These are phyloP conservation scores for Corbicula japonica DNA, from an alignment of 2,888 invertebrate genomes.

Conservation along the genomic window DNA sequence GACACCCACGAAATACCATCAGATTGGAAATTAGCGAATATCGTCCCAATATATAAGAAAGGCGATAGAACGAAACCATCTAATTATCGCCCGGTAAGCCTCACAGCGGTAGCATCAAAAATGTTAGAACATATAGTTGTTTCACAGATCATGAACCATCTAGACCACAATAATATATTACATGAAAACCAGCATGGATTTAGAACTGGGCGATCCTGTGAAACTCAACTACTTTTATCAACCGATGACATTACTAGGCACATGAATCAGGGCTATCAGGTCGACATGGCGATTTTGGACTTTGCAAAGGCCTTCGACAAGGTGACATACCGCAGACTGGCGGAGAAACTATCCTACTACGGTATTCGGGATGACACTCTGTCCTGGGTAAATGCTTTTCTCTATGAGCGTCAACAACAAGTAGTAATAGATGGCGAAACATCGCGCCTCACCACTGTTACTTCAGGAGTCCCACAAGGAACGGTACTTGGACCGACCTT, in stretches of 20 bases:
- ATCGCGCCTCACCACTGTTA: neutral
- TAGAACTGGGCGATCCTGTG: slow-evolving; percentile 14
- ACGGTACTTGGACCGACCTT: slow-evolving; percentile 26
- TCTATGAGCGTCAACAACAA: slow-evolving; percentile 4
- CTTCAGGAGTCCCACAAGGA: slow-evolving; percentile 20
- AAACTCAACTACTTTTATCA: slow-evolving; percentile 58
- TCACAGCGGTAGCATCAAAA: slow-evolving; percentile 45
- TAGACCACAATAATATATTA: slow-evolving; percentile 42
- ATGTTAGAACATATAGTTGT: slow-evolving; percentile 52
- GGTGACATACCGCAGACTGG: neutral
- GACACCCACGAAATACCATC: slow-evolving; percentile 32
- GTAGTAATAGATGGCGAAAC: slow-evolving; percentile 12
- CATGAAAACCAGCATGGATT: slow-evolving; percentile 51
- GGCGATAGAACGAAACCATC: slow-evolving; percentile 37
- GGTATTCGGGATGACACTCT: slow-evolving; percentile 7
- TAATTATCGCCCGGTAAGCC: slow-evolving; percentile 39
- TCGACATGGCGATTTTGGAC: slow-evolving; percentile 42
- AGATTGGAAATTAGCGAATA: slow-evolving; percentile 42
- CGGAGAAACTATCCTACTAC: neutral
- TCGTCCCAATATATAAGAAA: slow-evolving; percentile 36
- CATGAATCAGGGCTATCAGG: slow-evolving; percentile 39
- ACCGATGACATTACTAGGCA: slow-evolving; percentile 40
- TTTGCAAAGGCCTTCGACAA: slow-evolving; percentile 30
- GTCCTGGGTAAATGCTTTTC: slow-evolving; percentile 22
- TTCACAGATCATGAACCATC: slow-evolving; percentile 48